These are phyloP conservation scores for Gasterosteus aculeatus DNA, from an alignment of 2,113 vertebrate species.

Conservation along the genomic window DNA sequence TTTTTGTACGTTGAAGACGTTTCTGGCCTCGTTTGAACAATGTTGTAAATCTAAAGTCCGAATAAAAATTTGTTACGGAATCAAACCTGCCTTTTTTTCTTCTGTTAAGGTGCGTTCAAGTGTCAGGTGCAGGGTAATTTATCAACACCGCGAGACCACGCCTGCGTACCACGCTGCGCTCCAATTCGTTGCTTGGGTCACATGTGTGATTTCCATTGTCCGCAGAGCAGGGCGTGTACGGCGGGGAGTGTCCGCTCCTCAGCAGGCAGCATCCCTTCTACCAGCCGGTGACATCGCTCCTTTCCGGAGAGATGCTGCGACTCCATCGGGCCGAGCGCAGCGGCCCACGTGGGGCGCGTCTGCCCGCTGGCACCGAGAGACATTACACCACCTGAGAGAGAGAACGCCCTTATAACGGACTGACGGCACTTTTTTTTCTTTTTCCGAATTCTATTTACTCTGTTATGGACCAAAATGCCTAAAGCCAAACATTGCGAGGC, in stretches of 20 bases:
- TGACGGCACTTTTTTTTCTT: neutral
- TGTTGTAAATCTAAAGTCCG: slow-evolving; percentile 65
- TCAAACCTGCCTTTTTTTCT: neutral
- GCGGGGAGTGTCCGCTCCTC: slow-evolving; percentile 31
- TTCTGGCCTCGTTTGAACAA: slow-evolving; percentile 29
- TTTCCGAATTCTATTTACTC: neutral
- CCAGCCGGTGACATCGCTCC: slow-evolving; percentile 20
- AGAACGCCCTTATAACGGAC: neutral
- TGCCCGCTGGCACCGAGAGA: neutral
- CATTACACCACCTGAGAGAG: neutral
- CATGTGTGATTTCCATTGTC: slow-evolving; percentile 73
- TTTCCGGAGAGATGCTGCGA: slow-evolving; percentile 36
- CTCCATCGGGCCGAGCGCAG: neutral
- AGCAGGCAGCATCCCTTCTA: slow-evolving; percentile 41
- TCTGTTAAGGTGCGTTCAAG: slow-evolving; percentile 1
- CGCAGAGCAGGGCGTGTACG: slow-evolving; percentile 77
- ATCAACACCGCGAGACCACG: slow-evolving; percentile 6
- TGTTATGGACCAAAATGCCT: slow-evolving; percentile 64
- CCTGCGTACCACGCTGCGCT: slow-evolving; percentile 7
- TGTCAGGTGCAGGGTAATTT: neutral
- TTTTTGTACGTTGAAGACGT: slow-evolving; percentile 59
- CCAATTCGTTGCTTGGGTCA: slow-evolving; percentile 63
- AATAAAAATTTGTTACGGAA: slow-evolving; percentile 64
- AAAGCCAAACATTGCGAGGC: slow-evolving; percentile 86
- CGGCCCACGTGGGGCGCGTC: slow-evolving; percentile 8